A percentile compares a stretch with the other conserved stretches of the same genome.
Conservation (phyloP, 2,797 vertebrate species). For the Pelobates cultripes region DNA sequence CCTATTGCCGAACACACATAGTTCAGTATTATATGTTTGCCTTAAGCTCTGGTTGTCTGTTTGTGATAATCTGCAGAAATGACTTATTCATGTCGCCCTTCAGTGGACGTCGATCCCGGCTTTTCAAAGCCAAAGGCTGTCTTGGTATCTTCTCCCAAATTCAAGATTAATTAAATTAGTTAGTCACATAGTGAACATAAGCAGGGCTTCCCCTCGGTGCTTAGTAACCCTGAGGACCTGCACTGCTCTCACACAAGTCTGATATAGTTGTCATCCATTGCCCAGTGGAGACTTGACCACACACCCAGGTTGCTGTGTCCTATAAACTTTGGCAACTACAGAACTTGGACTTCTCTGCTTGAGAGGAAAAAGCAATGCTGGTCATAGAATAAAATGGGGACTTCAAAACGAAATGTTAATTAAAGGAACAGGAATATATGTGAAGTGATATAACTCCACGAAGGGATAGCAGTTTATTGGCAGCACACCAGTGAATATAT, state of each 20-base stretch:
- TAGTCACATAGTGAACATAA: conserved; percentile 35
- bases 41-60: conserved; percentile 4
- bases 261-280: background rate
- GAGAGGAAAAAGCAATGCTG: background rate
- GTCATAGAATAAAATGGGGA: background rate
- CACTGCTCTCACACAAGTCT: conserved; percentile 13
- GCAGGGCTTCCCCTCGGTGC: conserved; percentile 21
- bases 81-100: conserved; percentile 21
- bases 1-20: background rate
- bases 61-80: conserved; percentile 13
- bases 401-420: too few relatives aligned
- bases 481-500: too few relatives aligned
- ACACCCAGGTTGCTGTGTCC: conserved; percentile 60
- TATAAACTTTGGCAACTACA: background rate
- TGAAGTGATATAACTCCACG: too few relatives aligned
- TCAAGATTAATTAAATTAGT: conserved; percentile 51
- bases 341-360: conserved; percentile 17
- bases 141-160: conserved; percentile 6
- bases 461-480: too few relatives aligned
- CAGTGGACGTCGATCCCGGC: background rate
- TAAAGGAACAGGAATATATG: too few relatives aligned
- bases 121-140: conserved; percentile 17
- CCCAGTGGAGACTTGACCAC: conserved; percentile 32
- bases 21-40: conserved; percentile 25
- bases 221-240: conserved; percentile 47